A percentile compares a stretch with the other conserved stretches of the same genome.
These are phyloP conservation scores for Trissonchulus sp. DNA, from an alignment of 2,888 invertebrate genomes.

Conservation along the genomic window DNA sequence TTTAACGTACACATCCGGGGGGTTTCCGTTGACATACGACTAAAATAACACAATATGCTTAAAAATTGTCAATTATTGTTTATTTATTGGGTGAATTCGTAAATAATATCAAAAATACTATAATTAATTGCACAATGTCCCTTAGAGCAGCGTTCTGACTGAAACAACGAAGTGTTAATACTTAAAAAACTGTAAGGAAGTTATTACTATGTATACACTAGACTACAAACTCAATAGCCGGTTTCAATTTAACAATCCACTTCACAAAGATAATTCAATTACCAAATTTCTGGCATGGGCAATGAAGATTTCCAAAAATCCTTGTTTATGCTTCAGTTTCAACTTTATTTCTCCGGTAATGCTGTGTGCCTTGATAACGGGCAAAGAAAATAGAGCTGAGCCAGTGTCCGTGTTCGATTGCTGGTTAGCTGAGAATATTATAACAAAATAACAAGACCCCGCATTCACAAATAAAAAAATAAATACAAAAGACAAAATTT, in stretches of 20 bases:
- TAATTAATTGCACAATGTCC: not conserved
- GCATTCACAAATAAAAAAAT: not conserved
- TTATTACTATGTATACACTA: no score
- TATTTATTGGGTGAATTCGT: no score
- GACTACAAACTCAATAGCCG: no score
- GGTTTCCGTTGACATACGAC: conserved; percentile 27
- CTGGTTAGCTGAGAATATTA: no score
- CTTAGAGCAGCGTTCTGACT: conserved; percentile 7
- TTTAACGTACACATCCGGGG: conserved; percentile 59
- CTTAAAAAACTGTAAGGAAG: not conserved
- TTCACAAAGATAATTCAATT: not conserved
- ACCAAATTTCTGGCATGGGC: conserved; percentile 82
- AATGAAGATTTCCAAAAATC: conserved; percentile 71
- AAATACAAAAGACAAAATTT: not conserved
- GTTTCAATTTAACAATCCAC: not conserved
- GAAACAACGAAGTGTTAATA: not conserved
- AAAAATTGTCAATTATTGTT: not conserved
- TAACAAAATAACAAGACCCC: no score
- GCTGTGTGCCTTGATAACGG: conserved; percentile 25
- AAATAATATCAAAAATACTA: no score
- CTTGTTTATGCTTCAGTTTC: conserved; percentile 67
- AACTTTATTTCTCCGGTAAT: conserved; percentile 69
- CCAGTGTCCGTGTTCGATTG: not conserved
- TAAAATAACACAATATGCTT: not conserved
- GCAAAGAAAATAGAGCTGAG: not conserved